Evolutionary conservation across 2,113 vertebrate species (phyloP), one percentile per base, ranked within the genome.

Genomic region (Climacteris rufus): DNA sequence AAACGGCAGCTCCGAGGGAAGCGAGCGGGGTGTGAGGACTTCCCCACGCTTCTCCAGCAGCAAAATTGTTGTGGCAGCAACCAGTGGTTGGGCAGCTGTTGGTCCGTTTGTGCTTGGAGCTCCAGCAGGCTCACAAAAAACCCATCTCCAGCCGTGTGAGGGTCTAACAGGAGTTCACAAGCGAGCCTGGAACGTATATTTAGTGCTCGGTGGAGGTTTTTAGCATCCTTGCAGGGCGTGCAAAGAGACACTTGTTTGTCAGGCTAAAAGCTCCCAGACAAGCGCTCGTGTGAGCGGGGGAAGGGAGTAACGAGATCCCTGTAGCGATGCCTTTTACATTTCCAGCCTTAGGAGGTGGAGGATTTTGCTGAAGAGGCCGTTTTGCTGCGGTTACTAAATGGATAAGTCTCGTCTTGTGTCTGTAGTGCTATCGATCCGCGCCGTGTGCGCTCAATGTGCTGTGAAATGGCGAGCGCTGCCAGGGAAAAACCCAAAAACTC

Each of bases 371-470:
- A 98, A 97, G 95, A 96, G 97, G 97, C 95, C 94, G 15, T 96
- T 98, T 98, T 88, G 96, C 97, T 98, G 98, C 85, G 98, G 98
- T 98, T 98, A 95, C 97, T 97, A 98, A 98, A 98, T 98, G 98
- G 97, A 91, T 96, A 97, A 97, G 98, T 98, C 98, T 98, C 97
- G 98, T 97, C 98, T 97, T 91, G 19, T 97, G 98, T 98, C 98
- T 98, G 98, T 98, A 97, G 97, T n/a, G 72, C 97, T 98, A 98
- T 98, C 96, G 98, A 98, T 98, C 97, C 95, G 78, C 98, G 98
- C 97, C 74, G 96, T 96, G 97, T 96, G 97, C 77, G 87, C 96
- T 97, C 85, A 97, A 92, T 97, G 96, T 95, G 97, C 98, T 98
- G 96, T 94, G 97, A 98, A 97, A 98, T 98, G 98, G 97, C 87